A percentile compares a stretch with the other conserved stretches of the same genome.
Conservation (phyloP, 2,113 vertebrate genomes). For the Nothocercus nigrocapillus region DNA sequence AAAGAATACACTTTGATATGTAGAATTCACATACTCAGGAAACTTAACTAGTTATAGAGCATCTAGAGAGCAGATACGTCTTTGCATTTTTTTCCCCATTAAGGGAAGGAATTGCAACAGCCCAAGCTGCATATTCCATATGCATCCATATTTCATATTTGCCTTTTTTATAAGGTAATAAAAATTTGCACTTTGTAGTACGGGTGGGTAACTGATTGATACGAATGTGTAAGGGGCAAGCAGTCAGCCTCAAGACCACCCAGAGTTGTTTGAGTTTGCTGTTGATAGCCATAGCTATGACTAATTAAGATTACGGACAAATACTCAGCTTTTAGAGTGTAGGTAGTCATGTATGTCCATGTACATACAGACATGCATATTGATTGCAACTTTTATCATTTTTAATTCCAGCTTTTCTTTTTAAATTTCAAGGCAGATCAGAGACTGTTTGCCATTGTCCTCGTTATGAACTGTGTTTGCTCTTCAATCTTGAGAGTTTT, state of each 20-base stretch:
- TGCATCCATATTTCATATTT: not conserved
- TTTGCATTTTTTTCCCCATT: not conserved
- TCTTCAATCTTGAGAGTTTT: not conserved
- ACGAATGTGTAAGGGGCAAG: not conserved
- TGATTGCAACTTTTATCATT: not conserved
- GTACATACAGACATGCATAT: not conserved
- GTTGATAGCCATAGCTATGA: not conserved
- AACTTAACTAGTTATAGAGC: not conserved
- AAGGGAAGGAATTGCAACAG: not conserved
- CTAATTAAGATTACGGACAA: conserved; percentile 32
- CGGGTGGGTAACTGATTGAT: conserved; percentile 5
- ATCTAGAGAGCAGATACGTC: not conserved
- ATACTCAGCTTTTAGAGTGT: not conserved
- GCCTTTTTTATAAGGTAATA: not conserved
- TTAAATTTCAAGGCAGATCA: not conserved
- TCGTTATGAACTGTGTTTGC: not conserved
- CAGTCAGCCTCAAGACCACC: conserved; percentile 8
- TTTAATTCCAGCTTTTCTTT: not conserved
- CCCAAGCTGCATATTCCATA: not conserved
- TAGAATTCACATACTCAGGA: conserved; percentile 30
- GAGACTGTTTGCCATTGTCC: not conserved
- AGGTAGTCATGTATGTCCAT: not conserved
- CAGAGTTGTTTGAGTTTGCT: conserved; percentile 6
- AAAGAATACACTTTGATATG: not conserved
- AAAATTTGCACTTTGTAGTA: not conserved